Evolutionary conservation across 35 echinoderm and acorn worm species (phyloP).

Genomic region (Ophiothrix spiculata): DNA sequence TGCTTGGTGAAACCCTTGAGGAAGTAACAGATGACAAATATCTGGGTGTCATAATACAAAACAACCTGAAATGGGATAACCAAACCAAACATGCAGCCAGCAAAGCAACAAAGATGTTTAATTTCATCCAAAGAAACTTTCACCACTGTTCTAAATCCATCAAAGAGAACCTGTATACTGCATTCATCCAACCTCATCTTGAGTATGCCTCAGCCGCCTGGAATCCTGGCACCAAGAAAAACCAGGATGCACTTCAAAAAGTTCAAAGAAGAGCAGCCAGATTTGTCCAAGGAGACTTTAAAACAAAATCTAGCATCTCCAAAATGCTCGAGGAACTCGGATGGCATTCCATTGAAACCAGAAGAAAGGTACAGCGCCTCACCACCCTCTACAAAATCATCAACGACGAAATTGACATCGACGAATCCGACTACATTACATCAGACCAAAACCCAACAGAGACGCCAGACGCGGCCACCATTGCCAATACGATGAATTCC

Average conservation of each 20-base stretch:
- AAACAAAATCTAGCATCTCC: not conserved
- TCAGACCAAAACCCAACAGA: too few relatives aligned
- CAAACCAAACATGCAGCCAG: not conserved
- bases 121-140: conserved; percentile 12
- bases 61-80: conserved; percentile 32
- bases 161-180: conserved; percentile 7
- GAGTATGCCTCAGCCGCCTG: conserved; percentile 23
- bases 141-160: conserved; percentile 23
- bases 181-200: not conserved
- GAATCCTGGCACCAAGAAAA: conserved; percentile 18
- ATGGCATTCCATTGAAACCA: not conserved
- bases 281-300: too few relatives aligned
- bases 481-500: too few relatives aligned
- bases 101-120: not conserved
- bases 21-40: conserved; percentile 29
- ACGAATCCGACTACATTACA: too few relatives aligned
- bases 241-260: not conserved
- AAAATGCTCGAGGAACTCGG: not conserved
- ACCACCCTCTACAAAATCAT: too few relatives aligned
- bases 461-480: too few relatives aligned
- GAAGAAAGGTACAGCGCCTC: too few relatives aligned
- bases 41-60: conserved; percentile 37
- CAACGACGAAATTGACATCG: too few relatives aligned
- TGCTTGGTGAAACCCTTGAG: conserved; percentile 24
- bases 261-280: not conserved